phyloP scores from a whole-genome alignment of 2,888 invertebrate species.

The Gasteruption jaculator region DNA sequence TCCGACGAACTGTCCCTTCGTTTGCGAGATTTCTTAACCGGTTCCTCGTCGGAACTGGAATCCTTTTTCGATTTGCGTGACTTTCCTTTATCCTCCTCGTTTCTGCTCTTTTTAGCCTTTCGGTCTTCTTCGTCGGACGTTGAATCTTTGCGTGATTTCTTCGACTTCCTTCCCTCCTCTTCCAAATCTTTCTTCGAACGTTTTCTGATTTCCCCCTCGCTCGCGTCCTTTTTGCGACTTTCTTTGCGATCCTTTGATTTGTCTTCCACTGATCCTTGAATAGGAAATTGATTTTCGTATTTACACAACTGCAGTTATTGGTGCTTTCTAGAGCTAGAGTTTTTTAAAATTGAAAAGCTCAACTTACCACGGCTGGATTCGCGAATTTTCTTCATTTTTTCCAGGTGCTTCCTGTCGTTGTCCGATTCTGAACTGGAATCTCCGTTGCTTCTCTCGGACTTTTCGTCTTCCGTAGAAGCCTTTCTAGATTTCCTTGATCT shows the following conservation, averaged over 20 bases:
- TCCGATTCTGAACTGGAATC: slow-evolving; percentile 57
- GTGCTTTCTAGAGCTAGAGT: background rate
- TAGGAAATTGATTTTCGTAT: too few relatives aligned
- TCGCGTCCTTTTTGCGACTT: slow-evolving; percentile 44
- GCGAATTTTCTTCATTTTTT: slow-evolving; percentile 40
- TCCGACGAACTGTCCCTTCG: slow-evolving; percentile 60
- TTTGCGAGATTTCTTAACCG: slow-evolving; percentile 60
- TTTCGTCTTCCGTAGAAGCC: slow-evolving; percentile 53
- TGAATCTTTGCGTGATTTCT: slow-evolving; percentile 41
- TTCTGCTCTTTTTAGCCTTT: slow-evolving; percentile 39
- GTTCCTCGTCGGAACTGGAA: slow-evolving; percentile 60
- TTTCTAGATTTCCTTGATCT: slow-evolving; percentile 43
- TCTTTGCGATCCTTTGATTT: slow-evolving; percentile 52
- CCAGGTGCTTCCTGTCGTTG: slow-evolving; percentile 46
- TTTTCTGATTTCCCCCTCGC: slow-evolving; percentile 52
- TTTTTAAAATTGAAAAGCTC: background rate
- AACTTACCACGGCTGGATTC: slow-evolving; percentile 38
- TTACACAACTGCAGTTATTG: too few relatives aligned
- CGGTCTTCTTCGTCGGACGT: slow-evolving; percentile 44
- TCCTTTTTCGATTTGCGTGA: slow-evolving; percentile 50
- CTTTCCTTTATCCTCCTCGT: slow-evolving; percentile 50
- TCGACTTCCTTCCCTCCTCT: slow-evolving; percentile 48
- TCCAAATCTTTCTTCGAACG: slow-evolving; percentile 49
- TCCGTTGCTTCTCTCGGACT: slow-evolving; percentile 55
- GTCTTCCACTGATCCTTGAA: slow-evolving; percentile 42